phyloP scores from a whole-genome alignment of 2,797 vertebrate species.

The Lagocephalus sceleratus region DNA sequence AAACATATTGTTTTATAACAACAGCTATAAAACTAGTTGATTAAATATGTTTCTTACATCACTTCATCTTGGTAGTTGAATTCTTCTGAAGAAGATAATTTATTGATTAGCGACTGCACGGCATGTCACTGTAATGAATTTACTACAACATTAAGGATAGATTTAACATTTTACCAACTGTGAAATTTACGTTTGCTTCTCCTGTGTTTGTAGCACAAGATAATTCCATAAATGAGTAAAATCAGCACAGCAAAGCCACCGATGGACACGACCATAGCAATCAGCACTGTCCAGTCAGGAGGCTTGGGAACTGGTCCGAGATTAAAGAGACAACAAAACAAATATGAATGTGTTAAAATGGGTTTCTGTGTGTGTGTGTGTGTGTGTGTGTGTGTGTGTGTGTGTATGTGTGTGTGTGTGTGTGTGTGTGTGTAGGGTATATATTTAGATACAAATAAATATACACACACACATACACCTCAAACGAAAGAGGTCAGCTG shows the following conservation, averaged over 20 bases:
- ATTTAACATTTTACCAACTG: not conserved
- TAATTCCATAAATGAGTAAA: conserved; percentile 65
- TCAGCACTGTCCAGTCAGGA: conserved; percentile 71
- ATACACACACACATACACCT: too few species aligned
- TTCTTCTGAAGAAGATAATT: conserved; percentile 48
- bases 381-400: not conserved
- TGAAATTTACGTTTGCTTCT: conserved; percentile 61
- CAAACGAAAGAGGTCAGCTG: too few species aligned
- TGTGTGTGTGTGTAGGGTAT: not conserved
- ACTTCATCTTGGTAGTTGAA: conserved; percentile 62
- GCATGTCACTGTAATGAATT: not conserved
- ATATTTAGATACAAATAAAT: not conserved
- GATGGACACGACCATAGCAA: conserved; percentile 68
- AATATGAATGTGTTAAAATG: too few species aligned
- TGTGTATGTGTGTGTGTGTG: not conserved
- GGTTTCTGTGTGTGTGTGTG: too few species aligned
- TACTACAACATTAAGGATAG: not conserved
- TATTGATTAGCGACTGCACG: not conserved
- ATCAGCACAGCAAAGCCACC: conserved; percentile 62
- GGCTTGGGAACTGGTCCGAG: conserved; percentile 46
- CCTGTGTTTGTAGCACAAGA: conserved; percentile 66
- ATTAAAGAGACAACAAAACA: too few species aligned
- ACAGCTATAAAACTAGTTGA: not conserved
- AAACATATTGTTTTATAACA: too few species aligned
- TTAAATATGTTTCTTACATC: conserved; percentile 44